Evolutionary conservation across 1,140 invertebrate genomes (phyloP).

Genomic region (Centruroides vittatus): DNA sequence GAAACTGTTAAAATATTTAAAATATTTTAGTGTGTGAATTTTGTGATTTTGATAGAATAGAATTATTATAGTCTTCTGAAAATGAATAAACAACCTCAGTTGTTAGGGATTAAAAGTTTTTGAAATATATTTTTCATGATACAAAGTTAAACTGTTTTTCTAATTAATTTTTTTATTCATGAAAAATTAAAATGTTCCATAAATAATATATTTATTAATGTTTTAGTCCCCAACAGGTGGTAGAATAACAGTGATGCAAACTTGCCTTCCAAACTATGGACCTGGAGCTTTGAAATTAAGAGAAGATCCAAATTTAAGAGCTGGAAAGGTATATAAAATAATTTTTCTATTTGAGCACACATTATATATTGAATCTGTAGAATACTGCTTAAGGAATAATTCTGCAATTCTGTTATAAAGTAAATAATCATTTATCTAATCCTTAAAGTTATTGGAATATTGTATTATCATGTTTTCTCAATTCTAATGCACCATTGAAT

Average conservation of each 20-base stretch:
- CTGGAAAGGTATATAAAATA: conserved; percentile 37
- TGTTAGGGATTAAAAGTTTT: background rate
- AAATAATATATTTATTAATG: no score
- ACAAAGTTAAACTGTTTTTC: background rate
- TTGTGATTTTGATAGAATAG: no score
- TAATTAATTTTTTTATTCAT: conserved; percentile 23
- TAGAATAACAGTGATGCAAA: conserved; percentile 84
- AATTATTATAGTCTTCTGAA: no score
- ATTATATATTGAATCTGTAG: background rate
- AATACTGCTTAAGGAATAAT: background rate
- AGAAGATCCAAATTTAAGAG: conserved; percentile 72
- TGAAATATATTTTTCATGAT: background rate
- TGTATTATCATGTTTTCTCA: no score
- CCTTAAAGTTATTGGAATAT: no score
- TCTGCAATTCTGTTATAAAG: background rate
- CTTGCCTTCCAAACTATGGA: conserved; percentile 76
- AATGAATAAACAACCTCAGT: background rate
- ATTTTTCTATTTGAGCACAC: background rate
- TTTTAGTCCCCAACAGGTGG: conserved; percentile 74
- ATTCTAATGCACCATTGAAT: no score
- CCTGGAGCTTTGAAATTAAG: conserved; percentile 67
- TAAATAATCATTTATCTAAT: background rate
- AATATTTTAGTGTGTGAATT: no score
- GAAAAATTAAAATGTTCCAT: no score
- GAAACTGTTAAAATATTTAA: no score